These are phyloP conservation scores for Acanthopleura granulata DNA, from an alignment of 2,888 invertebrate genomes.

Conservation along the genomic window DNA sequence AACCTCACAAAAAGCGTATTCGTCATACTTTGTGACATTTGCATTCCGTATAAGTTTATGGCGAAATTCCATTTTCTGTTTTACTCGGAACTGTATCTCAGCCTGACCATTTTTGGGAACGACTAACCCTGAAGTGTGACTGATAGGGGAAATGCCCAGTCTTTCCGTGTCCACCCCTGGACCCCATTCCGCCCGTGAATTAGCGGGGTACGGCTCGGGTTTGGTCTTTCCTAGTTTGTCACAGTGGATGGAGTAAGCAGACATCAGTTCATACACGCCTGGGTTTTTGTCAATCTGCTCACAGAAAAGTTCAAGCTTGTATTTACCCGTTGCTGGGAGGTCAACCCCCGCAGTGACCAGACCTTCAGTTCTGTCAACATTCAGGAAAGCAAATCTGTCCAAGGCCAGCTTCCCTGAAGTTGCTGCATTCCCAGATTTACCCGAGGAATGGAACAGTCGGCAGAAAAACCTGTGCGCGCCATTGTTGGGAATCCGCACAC, in stretches of 20 bases:
- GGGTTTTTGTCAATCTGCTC: constrained; percentile 21
- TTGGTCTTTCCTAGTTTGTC: background rate
- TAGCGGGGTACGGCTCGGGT: constrained; percentile 26
- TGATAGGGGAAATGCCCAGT: constrained; percentile 22
- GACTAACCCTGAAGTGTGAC: constrained; percentile 23
- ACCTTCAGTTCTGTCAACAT: background rate
- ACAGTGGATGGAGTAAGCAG: constrained; percentile 36
- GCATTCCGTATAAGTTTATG: constrained; percentile 26
- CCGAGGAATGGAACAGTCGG: background rate
- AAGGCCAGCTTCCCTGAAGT: background rate
- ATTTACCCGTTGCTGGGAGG: constrained; percentile 34
- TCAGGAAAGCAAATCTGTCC: background rate
- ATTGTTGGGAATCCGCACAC: background rate
- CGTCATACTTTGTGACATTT: background rate
- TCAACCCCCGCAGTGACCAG: background rate
- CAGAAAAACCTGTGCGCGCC: background rate
- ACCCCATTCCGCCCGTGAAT: constrained; percentile 29
- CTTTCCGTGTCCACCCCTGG: constrained; percentile 3
- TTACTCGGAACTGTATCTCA: constrained; percentile 22
- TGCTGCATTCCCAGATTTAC: background rate
- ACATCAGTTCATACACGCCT: constrained; percentile 37
- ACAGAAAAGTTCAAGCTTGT: constrained; percentile 37
- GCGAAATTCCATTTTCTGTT: constrained; percentile 26
- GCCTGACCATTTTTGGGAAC: constrained; percentile 22
- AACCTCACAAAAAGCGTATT: background rate